phyloP scores from a whole-genome alignment of 37 sponge, comb jelly and placozoan genomes.

The Lycopodina hypogea region DNA sequence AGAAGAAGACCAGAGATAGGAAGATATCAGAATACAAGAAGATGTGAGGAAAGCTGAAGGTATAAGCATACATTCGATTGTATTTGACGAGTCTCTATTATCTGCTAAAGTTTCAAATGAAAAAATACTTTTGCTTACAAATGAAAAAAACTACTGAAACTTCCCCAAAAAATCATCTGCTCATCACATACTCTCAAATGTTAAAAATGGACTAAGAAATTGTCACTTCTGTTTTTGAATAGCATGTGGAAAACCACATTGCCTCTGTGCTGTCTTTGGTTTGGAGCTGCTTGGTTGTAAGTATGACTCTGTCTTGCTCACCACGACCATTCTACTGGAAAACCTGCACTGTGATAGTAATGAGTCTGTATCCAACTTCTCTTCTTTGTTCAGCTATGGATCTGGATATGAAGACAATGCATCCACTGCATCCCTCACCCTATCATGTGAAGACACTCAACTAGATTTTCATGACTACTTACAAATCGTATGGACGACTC shows the following conservation, averaged over 20 bases:
- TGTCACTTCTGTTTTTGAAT: conserved; percentile 27
- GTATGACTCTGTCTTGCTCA: conserved; percentile 63
- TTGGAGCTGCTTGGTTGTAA: conserved; percentile 55
- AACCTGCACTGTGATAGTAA: conserved; percentile 53
- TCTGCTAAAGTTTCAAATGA: not conserved
- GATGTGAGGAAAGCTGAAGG: not conserved
- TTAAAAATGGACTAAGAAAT: not conserved
- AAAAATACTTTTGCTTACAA: not conserved
- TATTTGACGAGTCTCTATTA: too few relatives aligned
- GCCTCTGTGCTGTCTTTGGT: conserved; percentile 44
- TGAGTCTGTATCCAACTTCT: not conserved
- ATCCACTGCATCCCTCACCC: not conserved
- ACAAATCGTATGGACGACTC: conserved; percentile 62
- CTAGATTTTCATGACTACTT: conserved; percentile 50
- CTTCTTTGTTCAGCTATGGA: not conserved
- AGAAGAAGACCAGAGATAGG: conserved; percentile 36
- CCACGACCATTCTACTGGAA: conserved; percentile 55
- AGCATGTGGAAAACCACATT: conserved; percentile 64
- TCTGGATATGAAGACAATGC: not conserved
- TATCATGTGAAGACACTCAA: conserved; percentile 1
- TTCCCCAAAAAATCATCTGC: not conserved
- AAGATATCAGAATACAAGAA: not conserved
- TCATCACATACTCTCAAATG: not conserved
- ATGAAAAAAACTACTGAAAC: too few relatives aligned
- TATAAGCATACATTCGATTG: too few relatives aligned